phyloP scores from a whole-genome alignment of 2,888 invertebrate genomes.

The Leucoptera coffeella region DNA sequence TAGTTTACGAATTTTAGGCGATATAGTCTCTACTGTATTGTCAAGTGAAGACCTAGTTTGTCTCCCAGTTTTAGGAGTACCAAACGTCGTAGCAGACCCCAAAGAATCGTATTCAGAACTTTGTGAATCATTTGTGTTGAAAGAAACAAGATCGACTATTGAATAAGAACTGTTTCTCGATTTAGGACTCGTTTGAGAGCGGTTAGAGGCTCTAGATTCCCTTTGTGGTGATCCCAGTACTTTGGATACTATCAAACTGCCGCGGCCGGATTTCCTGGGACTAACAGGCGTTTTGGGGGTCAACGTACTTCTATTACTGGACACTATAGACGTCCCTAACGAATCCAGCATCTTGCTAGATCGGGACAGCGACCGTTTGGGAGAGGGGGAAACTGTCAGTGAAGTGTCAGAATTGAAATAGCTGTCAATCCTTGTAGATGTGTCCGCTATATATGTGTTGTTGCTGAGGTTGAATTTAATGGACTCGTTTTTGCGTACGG shows the following conservation, averaged over 20 bases:
- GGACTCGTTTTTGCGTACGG: conserved; percentile 21
- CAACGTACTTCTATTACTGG: conserved; percentile 7
- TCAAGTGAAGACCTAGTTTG: conserved; percentile 15
- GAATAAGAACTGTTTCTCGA: conserved; percentile 17
- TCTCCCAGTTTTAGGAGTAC: conserved; percentile 13
- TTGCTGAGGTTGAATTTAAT: conserved; percentile 40
- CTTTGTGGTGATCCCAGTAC: conserved; percentile 10
- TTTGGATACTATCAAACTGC: conserved; percentile 14
- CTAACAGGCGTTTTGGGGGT: conserved; percentile 10
- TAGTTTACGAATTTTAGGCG: too few species aligned
- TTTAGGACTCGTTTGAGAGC: conserved; percentile 12
- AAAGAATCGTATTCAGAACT: conserved; percentile 22
- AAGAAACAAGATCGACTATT: conserved; percentile 29
- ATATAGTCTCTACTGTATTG: too few species aligned
- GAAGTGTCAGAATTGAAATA: conserved; percentile 11
- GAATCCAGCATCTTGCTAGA: conserved; percentile 15
- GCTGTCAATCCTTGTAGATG: too few species aligned
- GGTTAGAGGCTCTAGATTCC: conserved; percentile 7
- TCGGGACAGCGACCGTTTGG: conserved; percentile 18
- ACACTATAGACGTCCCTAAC: conserved; percentile 9
- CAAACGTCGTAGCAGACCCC: conserved; percentile 13
- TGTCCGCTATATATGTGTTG: too few species aligned
- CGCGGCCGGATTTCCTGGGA: conserved; percentile 13
- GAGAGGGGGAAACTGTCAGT: conserved; percentile 14
- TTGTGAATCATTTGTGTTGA: conserved; percentile 17